Conservation (phyloP, 1,140 invertebrate species). For the Drosophila neocordata region DNA sequence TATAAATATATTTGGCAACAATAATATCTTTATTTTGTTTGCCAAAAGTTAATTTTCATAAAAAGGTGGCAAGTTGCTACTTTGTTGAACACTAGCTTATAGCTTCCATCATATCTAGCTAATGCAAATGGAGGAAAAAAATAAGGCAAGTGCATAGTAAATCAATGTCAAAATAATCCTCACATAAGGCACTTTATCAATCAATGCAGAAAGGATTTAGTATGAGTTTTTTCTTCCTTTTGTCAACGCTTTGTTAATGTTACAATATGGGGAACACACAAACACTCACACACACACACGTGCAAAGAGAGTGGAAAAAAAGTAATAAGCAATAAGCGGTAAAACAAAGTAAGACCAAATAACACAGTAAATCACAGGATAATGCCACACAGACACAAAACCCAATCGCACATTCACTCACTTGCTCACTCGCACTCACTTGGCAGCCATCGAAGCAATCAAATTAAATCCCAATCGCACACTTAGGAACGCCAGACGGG, state of each 20-base stretch:
- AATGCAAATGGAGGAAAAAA: slow-evolving; percentile 7
- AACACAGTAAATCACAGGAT: slow-evolving; percentile 80
- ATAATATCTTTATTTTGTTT: neutral
- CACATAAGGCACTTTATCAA: slow-evolving; percentile 80
- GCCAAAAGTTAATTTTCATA: too few species aligned
- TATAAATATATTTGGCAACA: too few species aligned
- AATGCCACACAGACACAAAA: slow-evolving; percentile 56
- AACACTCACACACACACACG: slow-evolving; percentile 2
- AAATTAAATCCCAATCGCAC: slow-evolving; percentile 82
- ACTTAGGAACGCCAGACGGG: slow-evolving; percentile 55
- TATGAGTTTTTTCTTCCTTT: slow-evolving; percentile 55
- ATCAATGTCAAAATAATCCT: slow-evolving; percentile 78
- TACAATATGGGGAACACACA: slow-evolving; percentile 21
- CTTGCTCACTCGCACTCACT: slow-evolving; percentile 14
- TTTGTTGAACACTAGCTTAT: too few species aligned
- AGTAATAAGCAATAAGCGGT: slow-evolving; percentile 76
- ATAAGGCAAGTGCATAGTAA: slow-evolving; percentile 69
- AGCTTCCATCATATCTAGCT: neutral
- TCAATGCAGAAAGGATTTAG: slow-evolving; percentile 80
- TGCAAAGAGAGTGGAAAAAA: slow-evolving; percentile 28
- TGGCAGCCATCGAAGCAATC: slow-evolving; percentile 73
- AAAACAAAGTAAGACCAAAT: slow-evolving; percentile 80
- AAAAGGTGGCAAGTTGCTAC: too few species aligned
- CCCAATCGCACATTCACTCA: slow-evolving; percentile 35
- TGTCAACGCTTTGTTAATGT: slow-evolving; percentile 64